These are phyloP conservation scores for Erinaceus europaeus DNA, from an alignment of 2,113 vertebrate genomes.

Conservation along the genomic window DNA sequence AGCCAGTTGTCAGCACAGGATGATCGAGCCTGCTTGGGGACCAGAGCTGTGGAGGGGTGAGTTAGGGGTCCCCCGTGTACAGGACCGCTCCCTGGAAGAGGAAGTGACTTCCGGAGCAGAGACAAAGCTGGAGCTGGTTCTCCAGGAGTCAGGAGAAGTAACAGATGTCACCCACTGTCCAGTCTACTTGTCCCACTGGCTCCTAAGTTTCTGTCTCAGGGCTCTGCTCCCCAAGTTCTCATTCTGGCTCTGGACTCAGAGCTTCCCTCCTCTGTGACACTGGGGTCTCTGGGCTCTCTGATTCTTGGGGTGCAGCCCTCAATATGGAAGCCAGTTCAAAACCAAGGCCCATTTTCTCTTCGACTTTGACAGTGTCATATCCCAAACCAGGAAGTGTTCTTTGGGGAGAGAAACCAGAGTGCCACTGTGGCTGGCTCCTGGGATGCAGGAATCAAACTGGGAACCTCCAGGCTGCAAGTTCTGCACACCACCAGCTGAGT, in stretches of 20 bases:
- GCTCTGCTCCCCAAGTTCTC: too few species aligned
- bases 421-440: too few species aligned
- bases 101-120: neutral
- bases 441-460: too few species aligned
- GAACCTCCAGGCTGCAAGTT: too few species aligned
- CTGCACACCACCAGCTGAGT: too few species aligned
- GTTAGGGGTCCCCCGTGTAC: neutral
- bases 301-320: neutral
- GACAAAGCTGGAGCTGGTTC: too few species aligned
- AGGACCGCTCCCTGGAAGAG: neutral
- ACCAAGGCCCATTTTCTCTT: neutral
- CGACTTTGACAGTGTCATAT: too few species aligned
- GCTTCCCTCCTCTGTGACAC: neutral
- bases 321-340: neutral
- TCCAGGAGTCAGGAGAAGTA: neutral
- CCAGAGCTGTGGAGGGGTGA: neutral
- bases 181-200: accelerated
- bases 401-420: too few species aligned
- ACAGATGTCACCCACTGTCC: too few species aligned
- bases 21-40: too few species aligned
- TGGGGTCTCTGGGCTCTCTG: neutral
- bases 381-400: too few species aligned
- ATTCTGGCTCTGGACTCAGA: neutral
- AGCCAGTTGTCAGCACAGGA: neutral
- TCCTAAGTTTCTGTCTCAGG: too few species aligned